Conservation (phyloP, 1,140 invertebrate species). For the Eriosoma lanigerum region DNA sequence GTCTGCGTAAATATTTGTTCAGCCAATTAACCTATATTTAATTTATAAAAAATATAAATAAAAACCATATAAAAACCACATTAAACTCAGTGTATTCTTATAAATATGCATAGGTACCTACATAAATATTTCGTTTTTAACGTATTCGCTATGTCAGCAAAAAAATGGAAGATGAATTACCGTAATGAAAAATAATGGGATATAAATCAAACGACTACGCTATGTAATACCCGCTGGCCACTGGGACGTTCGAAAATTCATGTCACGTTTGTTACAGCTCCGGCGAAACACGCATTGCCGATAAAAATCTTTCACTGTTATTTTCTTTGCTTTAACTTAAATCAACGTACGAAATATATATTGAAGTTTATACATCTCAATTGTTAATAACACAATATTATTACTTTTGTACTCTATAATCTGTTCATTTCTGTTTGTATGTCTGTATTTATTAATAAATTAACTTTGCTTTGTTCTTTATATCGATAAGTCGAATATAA, state of each 20-base stretch:
- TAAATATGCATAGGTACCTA: no score
- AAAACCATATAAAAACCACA: no score
- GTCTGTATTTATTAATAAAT: not conserved
- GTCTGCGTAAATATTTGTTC: not conserved
- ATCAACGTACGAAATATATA: not conserved
- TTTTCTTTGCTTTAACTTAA: slow-evolving; percentile 26
- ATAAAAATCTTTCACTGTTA: slow-evolving; percentile 38
- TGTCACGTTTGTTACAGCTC: slow-evolving; percentile 41
- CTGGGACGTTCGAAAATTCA: not conserved
- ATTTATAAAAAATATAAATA: not conserved
- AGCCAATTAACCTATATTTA: not conserved
- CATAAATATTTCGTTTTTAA: not conserved
- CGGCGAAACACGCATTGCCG: slow-evolving; percentile 34
- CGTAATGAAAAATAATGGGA: slow-evolving; percentile 42
- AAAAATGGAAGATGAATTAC: not conserved
- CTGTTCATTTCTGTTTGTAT: slow-evolving; percentile 1
- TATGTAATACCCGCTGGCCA: not conserved
- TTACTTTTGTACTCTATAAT: not conserved
- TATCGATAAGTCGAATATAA: no score
- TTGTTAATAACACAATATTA: not conserved
- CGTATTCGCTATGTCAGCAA: not conserved
- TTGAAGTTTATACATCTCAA: slow-evolving; percentile 20
- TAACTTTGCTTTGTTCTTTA: no score
- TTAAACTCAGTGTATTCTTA: no score
- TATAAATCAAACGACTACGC: slow-evolving; percentile 32